phyloP scores from a whole-genome alignment of 2,113 vertebrate genomes.

The Brachyhypopomus gauderio region DNA sequence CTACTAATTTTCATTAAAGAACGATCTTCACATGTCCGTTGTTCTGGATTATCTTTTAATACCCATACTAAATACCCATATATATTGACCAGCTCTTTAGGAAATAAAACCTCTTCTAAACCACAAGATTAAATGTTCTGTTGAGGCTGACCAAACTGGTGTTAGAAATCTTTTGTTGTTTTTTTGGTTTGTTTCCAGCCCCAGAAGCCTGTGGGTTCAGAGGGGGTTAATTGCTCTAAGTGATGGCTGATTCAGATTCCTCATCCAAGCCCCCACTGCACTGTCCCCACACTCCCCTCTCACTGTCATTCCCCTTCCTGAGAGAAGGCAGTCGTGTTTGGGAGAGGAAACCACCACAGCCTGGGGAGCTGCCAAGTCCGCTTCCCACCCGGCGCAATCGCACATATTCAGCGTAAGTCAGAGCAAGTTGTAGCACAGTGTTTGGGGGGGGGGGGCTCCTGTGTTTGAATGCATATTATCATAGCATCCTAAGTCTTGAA shows the following conservation, averaged over 20 bases:
- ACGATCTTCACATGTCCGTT: not conserved
- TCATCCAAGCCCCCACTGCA: slow-evolving; percentile 74
- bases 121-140: not conserved
- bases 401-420: slow-evolving; percentile 95
- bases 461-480: not conserved
- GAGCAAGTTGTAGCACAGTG: not conserved
- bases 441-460: not conserved
- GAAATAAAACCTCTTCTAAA: not conserved
- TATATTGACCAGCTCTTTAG: not conserved
- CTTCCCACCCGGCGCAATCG: slow-evolving; percentile 95
- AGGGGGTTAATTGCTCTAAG: slow-evolving; percentile 18
- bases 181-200: not conserved
- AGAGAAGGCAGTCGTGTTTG: slow-evolving; percentile 89
- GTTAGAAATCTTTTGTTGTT: not conserved
- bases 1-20: not conserved
- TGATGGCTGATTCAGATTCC: slow-evolving; percentile 84
- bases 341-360: slow-evolving; percentile 82
- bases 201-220: slow-evolving; percentile 4
- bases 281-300: slow-evolving; percentile 82
- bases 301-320: slow-evolving; percentile 90
- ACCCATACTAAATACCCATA: too few species aligned
- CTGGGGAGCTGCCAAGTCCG: slow-evolving; percentile 89
- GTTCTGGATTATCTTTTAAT: not conserved
- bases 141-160: not conserved
- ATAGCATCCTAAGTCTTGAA: not conserved